A percentile compares a stretch with the other conserved stretches of the same genome.
phyloP scores from a whole-genome alignment of 2,888 invertebrate species.

The Xylota sylvarum region DNA sequence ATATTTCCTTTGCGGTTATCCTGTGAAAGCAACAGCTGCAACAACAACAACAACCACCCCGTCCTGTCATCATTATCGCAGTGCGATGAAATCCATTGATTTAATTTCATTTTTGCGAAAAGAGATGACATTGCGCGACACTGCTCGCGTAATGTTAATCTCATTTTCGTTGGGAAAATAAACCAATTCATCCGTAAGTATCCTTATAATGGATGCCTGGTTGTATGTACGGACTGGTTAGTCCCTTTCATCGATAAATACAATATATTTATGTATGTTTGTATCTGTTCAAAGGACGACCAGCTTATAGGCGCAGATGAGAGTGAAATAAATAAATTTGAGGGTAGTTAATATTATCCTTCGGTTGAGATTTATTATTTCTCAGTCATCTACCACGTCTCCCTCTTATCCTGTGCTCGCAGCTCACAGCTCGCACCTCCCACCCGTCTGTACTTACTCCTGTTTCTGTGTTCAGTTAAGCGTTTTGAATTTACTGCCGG shows the following conservation, averaged over 20 bases:
- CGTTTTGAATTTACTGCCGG: constrained; percentile 52
- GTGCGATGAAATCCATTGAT: constrained; percentile 48
- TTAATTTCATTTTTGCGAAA: constrained; percentile 33
- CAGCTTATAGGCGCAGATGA: constrained; percentile 28
- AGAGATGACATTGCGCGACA: constrained; percentile 16
- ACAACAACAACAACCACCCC: background rate
- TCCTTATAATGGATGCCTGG: constrained; percentile 50
- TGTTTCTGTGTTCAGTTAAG: constrained; percentile 47
- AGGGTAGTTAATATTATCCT: constrained; percentile 36
- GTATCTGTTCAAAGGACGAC: constrained; percentile 7
- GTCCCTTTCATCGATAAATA: constrained; percentile 38
- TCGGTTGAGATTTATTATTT: constrained; percentile 63
- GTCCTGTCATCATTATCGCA: constrained; percentile 35
- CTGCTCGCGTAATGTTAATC: constrained; percentile 47
- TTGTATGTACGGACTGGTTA: constrained; percentile 43
- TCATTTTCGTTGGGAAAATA: constrained; percentile 39
- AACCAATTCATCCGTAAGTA: constrained; percentile 56
- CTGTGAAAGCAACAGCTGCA: constrained; percentile 69
- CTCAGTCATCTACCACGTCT: constrained; percentile 12
- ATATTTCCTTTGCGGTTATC: constrained; percentile 15
- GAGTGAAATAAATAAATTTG: constrained; percentile 51
- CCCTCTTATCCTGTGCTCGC: background rate
- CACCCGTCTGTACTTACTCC: constrained; percentile 16
- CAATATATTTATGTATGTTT: background rate
- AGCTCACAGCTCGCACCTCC: background rate